These are phyloP conservation scores for Drosophila jambulina DNA, from an alignment of 1,140 invertebrate genomes.

Conservation along the genomic window DNA sequence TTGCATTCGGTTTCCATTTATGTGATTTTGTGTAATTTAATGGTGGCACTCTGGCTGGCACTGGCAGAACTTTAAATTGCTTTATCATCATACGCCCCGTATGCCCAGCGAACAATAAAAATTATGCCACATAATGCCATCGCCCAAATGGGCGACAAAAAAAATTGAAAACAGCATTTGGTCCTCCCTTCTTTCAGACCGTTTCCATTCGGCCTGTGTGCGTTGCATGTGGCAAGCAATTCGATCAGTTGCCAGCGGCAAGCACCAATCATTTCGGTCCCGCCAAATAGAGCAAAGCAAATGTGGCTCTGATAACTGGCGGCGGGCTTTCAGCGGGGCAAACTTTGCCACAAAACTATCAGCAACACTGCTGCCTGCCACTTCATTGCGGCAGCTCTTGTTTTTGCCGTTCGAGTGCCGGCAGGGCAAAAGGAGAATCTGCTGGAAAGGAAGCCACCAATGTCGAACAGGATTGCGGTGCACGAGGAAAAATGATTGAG, in stretches of 20 bases:
- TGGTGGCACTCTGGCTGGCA: constrained; percentile 15
- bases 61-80: constrained; percentile 30
- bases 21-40: constrained; percentile 52
- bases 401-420: constrained; percentile 34
- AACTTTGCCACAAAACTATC: constrained; percentile 67
- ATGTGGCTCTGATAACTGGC: constrained; percentile 60
- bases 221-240: constrained; percentile 70
- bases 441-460: constrained; percentile 39
- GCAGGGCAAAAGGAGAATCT: constrained; percentile 17
- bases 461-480: constrained; percentile 33
- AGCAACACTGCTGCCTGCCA: constrained; percentile 35
- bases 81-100: constrained; percentile 60
- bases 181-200: too few species aligned
- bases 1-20: constrained; percentile 30
- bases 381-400: constrained; percentile 33
- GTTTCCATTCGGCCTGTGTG: constrained; percentile 4
- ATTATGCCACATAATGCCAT: constrained; percentile 46
- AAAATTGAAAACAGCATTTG: constrained; percentile 38
- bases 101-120: constrained; percentile 35
- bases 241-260: constrained; percentile 63
- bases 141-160: constrained; percentile 23
- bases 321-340: constrained; percentile 22
- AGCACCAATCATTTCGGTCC: constrained; percentile 59
- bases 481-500: neutral
- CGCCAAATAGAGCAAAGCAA: constrained; percentile 61